Percentiles rank a stretch among this genome's conserved stretches.
phyloP scores from a whole-genome alignment of 2,888 invertebrate genomes.

The Phengaris arion region DNA sequence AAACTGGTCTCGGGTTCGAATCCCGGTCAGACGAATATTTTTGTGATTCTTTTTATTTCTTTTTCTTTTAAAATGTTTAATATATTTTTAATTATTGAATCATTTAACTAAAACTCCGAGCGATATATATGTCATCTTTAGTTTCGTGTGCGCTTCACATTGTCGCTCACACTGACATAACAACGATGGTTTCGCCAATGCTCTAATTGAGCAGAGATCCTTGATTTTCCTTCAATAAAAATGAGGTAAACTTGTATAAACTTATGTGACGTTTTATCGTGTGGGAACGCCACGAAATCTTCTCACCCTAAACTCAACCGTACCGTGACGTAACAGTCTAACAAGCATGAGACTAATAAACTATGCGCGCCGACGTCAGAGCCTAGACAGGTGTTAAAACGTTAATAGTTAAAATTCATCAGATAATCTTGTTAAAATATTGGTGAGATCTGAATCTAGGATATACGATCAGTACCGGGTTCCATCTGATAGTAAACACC shows the following conservation, averaged over 20 bases:
- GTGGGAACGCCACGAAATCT: constrained; percentile 26
- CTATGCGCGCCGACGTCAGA: background rate
- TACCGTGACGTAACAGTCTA: constrained; percentile 23
- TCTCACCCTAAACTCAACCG: constrained; percentile 17
- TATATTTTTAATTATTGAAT: too few species aligned
- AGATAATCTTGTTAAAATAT: background rate
- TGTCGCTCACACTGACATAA: too few species aligned
- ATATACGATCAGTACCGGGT: background rate
- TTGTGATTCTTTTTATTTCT: too few species aligned
- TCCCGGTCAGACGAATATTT: too few species aligned
- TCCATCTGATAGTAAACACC: too few species aligned
- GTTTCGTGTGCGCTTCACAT: too few species aligned
- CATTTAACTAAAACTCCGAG: too few species aligned
- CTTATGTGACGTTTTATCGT: background rate
- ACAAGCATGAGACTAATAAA: constrained; percentile 11
- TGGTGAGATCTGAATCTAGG: background rate
- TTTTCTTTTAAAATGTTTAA: too few species aligned
- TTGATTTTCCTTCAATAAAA: background rate
- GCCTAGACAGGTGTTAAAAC: constrained; percentile 6
- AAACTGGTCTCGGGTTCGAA: too few species aligned
- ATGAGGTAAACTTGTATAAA: background rate
- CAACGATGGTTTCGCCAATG: too few species aligned
- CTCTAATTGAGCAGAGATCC: too few species aligned
- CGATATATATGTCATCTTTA: too few species aligned
- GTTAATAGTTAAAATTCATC: background rate